Evolutionary conservation across 2,797 vertebrate species (phyloP), one percentile per base, ranked within the genome.

Genomic region (Micromesistius poutassou): DNA sequence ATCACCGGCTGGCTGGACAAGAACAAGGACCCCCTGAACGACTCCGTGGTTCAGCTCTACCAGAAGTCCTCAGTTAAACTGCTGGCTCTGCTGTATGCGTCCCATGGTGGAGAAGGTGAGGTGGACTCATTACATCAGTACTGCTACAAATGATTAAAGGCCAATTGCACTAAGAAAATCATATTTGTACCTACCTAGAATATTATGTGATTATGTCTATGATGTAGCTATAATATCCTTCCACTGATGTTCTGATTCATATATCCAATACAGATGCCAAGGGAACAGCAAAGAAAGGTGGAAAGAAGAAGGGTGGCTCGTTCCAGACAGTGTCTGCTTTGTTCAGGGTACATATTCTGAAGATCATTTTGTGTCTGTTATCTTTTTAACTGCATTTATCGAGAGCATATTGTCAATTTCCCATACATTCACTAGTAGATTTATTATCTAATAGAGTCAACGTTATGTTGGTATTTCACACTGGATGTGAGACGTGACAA

Each of bases 241-340:
- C n/a, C 55, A 62, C 8, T 62, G n/a, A 62, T 22, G 0, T 71
- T 30, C 68, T 4, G 30, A 71, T 71, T 50, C 35, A 50, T n/a
- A 22, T 22, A 31, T 42, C 40, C 38, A 74, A 46, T 72, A 42
- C 77, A 88, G 85, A 81, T 16, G 78, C 71, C 84, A 71, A 71
- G 31, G 88, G 91, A 79, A 81, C 85, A 82, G 80, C 72, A 84
- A 96, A 96, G 87, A 96, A 96, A 82, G 93, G 82, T 74, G 92
- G 91, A n/a, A 97, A 96, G 89, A 97, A 95, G 90, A 98, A 97
- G 83, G 96, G 94, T 0, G 96, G 95, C 74, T 97, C 96, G 77
- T 97, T 97, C 90, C 96, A 97, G 87, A 97, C 97, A 0, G 96
- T 97, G 71, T 97, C 96, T 74, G 94, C 94, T 46, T 89, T 97